phyloP scores from a whole-genome alignment of 1,140 invertebrate species.

The Archivesica marissinica region DNA sequence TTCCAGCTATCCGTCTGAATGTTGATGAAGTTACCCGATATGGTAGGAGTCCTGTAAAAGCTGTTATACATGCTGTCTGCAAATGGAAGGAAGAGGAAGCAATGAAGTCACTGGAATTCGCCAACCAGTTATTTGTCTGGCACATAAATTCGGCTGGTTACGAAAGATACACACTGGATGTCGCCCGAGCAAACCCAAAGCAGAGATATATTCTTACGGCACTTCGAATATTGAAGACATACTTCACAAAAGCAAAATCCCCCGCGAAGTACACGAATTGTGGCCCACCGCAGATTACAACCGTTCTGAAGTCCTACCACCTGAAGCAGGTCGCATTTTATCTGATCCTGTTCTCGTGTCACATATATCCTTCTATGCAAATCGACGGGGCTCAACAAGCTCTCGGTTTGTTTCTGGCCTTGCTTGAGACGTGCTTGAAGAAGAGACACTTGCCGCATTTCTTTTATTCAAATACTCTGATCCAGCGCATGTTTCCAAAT shows the following conservation, averaged over 20 bases:
- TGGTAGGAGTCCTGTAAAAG: neutral
- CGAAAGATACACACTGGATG: conserved; percentile 8
- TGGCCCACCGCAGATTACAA: neutral
- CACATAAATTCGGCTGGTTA: conserved; percentile 16
- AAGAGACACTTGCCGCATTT: conserved; percentile 34
- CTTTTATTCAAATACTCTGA: neutral
- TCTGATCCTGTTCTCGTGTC: conserved; percentile 4
- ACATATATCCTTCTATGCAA: neutral
- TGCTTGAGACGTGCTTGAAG: neutral
- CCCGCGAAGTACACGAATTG: neutral
- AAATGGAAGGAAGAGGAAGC: conserved; percentile 41
- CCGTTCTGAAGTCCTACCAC: conserved; percentile 4
- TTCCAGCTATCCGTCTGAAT: conserved; percentile 13
- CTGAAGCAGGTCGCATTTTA: conserved; percentile 9
- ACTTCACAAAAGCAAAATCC: neutral
- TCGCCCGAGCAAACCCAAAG: neutral
- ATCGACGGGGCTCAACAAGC: neutral
- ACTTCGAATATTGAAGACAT: conserved; percentile 5
- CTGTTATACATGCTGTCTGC: conserved; percentile 28
- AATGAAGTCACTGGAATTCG: neutral
- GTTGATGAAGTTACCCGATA: neutral
- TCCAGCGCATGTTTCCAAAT: neutral
- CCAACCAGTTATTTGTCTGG: conserved; percentile 7
- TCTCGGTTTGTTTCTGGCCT: neutral
- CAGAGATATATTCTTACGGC: conserved; percentile 3